Conservation (phyloP, 2,113 vertebrate genomes). For the Paralichthys olivaceus region DNA sequence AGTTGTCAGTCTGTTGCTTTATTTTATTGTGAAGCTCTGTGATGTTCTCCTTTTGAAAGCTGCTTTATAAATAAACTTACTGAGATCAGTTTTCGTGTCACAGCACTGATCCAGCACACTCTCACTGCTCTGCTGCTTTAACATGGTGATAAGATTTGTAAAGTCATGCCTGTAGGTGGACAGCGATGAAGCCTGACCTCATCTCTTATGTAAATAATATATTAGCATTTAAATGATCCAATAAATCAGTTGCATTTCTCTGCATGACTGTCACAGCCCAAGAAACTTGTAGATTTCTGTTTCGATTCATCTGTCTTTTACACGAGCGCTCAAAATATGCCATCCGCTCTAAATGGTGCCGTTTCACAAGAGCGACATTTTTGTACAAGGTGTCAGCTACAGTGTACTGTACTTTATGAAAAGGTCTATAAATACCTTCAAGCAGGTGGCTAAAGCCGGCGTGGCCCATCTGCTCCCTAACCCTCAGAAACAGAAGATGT, state of each 20-base stretch:
- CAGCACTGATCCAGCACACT: background rate
- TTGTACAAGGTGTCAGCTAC: slow-evolving; percentile 45
- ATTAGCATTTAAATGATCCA: slow-evolving; percentile 11
- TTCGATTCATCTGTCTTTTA: background rate
- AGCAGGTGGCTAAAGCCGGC: slow-evolving; percentile 75
- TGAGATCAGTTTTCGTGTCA: background rate
- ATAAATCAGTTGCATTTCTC: slow-evolving; percentile 10
- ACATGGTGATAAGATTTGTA: background rate
- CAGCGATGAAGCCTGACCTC: background rate
- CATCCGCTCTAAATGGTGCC: background rate
- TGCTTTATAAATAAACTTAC: background rate
- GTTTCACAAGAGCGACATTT: slow-evolving; percentile 18
- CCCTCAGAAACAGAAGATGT: slow-evolving; percentile 40
- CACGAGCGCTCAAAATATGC: background rate
- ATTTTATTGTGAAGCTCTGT: background rate
- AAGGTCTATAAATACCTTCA: slow-evolving; percentile 75
- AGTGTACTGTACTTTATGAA: slow-evolving; percentile 41
- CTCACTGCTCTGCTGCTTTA: background rate
- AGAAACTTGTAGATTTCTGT: background rate
- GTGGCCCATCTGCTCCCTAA: slow-evolving; percentile 77
- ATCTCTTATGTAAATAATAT: slow-evolving; percentile 3
- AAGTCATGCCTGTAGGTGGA: background rate
- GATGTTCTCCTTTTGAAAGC: background rate
- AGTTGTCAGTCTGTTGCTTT: background rate
- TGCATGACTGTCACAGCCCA: background rate